Conservation (phyloP, 64 coral and sea anemone species). For the Anthopleura sola region DNA sequence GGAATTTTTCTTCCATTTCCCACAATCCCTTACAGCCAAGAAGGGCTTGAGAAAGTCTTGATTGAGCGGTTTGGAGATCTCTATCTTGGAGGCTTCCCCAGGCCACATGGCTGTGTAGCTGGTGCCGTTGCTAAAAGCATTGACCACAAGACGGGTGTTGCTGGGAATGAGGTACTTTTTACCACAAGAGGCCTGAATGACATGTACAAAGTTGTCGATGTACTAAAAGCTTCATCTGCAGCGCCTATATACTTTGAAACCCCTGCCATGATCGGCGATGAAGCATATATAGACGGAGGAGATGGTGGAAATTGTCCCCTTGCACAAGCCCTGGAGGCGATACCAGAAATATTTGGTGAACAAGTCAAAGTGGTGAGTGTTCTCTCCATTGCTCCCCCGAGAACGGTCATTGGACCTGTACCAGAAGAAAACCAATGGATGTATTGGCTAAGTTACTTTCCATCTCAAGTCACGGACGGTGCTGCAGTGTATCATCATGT, state of each 20-base stretch:
- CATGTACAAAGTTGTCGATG: conserved; percentile 19
- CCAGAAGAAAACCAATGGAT: conserved; percentile 17
- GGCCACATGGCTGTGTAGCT: conserved; percentile 21
- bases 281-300: conserved; percentile 37
- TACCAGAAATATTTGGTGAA: conserved; percentile 24
- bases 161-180: conserved; percentile 31
- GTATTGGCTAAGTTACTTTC: conserved; percentile 49
- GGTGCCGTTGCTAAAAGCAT: conserved; percentile 36
- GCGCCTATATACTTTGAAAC: conserved; percentile 47
- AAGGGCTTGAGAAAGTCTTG: neutral
- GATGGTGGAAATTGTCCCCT: conserved; percentile 50
- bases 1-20: conserved; percentile 10
- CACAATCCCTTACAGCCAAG: conserved; percentile 29
- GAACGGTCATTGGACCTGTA: neutral
- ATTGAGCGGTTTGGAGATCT: conserved; percentile 16
- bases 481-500: neutral
- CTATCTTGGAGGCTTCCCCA: conserved; percentile 18
- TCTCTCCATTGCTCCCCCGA: conserved; percentile 44
- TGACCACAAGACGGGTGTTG: neutral
- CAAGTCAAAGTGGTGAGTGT: neutral
- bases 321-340: conserved; percentile 5
- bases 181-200: conserved; percentile 6
- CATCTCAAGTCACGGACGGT: conserved; percentile 32
- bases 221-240: conserved; percentile 36
- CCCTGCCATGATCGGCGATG: conserved; percentile 12